Percentiles rank a stretch among this genome's conserved stretches.
Evolutionary conservation across 2,888 invertebrate species (phyloP).

Genomic region (Troides oblongomaculatus): DNA sequence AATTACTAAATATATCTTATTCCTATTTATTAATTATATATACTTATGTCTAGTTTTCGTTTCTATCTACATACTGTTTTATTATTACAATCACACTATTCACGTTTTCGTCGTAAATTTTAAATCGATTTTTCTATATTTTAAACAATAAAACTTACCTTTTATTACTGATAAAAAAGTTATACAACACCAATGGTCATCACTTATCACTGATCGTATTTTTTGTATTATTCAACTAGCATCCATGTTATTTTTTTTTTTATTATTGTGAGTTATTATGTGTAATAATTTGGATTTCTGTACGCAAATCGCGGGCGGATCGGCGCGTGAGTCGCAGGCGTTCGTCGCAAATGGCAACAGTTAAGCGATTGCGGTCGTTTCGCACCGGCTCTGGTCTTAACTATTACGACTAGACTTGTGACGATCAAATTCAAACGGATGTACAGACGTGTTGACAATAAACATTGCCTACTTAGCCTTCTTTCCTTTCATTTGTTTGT

Average conservation of each 20-base stretch:
- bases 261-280: too few relatives aligned
- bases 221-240: not conserved
- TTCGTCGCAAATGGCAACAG: constrained; percentile 58
- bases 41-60: not conserved
- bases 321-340: constrained; percentile 55
- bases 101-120: not conserved
- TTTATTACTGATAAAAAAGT: constrained; percentile 2
- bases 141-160: constrained; percentile 13
- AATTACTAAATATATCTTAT: too few relatives aligned
- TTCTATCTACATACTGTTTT: not conserved
- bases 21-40: too few relatives aligned
- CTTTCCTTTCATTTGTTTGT: constrained; percentile 3
- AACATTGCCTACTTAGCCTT: constrained; percentile 26
- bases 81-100: not conserved
- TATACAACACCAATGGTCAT: constrained; percentile 28
- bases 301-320: constrained; percentile 26
- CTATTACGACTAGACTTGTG: constrained; percentile 62
- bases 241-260: constrained; percentile 10
- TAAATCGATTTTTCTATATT: not conserved
- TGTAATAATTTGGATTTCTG: constrained; percentile 5
- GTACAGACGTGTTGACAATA: constrained; percentile 34
- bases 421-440: constrained; percentile 48
- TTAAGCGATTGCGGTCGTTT: constrained; percentile 66
- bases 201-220: constrained; percentile 25
- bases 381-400: constrained; percentile 64